A percentile compares a stretch with the other conserved stretches of the same genome.
phyloP scores from a whole-genome alignment of 2,888 invertebrate genomes.

The Alcis repandata region DNA sequence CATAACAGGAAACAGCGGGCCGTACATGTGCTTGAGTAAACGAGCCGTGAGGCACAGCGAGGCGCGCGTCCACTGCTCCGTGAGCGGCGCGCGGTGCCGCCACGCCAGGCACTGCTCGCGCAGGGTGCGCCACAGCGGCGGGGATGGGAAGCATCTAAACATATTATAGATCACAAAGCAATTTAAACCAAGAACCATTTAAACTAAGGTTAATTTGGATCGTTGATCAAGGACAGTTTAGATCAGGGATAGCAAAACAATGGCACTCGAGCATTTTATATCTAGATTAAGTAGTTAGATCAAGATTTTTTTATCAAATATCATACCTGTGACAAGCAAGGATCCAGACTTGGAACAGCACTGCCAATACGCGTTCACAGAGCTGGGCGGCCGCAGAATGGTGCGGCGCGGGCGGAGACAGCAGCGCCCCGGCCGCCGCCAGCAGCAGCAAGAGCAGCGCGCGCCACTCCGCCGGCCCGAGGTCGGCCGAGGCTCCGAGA shows the following conservation, averaged over 20 bases:
- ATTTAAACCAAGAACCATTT: background rate
- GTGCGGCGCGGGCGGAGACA: constrained; percentile 96
- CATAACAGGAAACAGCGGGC: constrained; percentile 92
- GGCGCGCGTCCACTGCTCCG: constrained; percentile 98
- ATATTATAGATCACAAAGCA: background rate
- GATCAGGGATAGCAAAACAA: too few relatives aligned
- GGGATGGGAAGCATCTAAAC: constrained; percentile 94
- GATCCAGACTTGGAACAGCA: constrained; percentile 91
- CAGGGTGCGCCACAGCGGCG: constrained; percentile 97
- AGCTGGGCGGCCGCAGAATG: constrained; percentile 98
- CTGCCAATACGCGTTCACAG: constrained; percentile 97
- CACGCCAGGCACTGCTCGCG: constrained; percentile 97
- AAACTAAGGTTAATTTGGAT: background rate
- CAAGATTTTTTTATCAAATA: too few relatives aligned
- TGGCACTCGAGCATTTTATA: too few relatives aligned
- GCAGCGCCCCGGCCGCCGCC: constrained; percentile 93
- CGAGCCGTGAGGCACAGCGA: constrained; percentile 95
- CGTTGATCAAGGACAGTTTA: too few relatives aligned
- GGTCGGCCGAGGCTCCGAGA: constrained; percentile 78
- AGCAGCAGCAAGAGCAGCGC: constrained; percentile 94
- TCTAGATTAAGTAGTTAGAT: too few relatives aligned
- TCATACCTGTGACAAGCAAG: constrained; percentile 40
- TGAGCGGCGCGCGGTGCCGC: constrained; percentile 96
- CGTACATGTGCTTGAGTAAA: constrained; percentile 95
- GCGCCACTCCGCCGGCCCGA: constrained; percentile 97